Base-by-base conservation (phyloP, 1,140 invertebrate genomes). In the Drosophila ercepeae region DNA sequence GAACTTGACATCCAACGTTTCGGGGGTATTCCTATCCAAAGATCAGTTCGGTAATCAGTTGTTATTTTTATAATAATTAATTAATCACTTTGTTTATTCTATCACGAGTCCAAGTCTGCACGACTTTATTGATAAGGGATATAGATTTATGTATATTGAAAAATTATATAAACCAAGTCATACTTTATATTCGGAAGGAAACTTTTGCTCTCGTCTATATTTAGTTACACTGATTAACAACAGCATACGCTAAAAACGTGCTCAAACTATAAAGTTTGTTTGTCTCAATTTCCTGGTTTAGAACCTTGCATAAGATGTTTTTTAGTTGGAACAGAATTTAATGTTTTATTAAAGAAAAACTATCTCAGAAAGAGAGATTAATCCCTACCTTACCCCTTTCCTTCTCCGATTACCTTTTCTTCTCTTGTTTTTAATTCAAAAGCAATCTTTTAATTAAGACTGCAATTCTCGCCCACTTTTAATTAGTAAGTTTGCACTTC, bases 71-170 rank as follows among this genome's bases (percentile, higher is more conserved):
- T 54, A 59, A 64, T 53, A 59, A 64, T 53, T 70, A 9, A 61
- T 72, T 72, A 84, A 83, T 83, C 72, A 50, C 65, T 57, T 86
- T 83, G 79, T 83, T 83, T 72, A 57, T 68, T 86, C 46, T 45
- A 29, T 54, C 29, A 34, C 45, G 51, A 46, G 50, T n/a, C 52
- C 51, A 72, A 70, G 65, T 65, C 69, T 77, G 58, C 54, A 71
- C 11, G 32, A 4, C 16, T n/a, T n/a, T 21, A 41, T 72, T 73
- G 69, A 73, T 61, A 73, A 52, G 68, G 46, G 52, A 27, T 52
- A 36, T n/a, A 42, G 14, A 46, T 46, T 41, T 25, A 46, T 44
- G 32, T 11, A n/a, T 13, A 6, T 36, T 36, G 8, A 45, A 21
- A 45, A 39, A 54, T 72, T 53, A 54, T 72, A 72, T 63, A 72